Base-by-base conservation (phyloP, 2,113 vertebrate species). In the Lampris megalopsis region DNA sequence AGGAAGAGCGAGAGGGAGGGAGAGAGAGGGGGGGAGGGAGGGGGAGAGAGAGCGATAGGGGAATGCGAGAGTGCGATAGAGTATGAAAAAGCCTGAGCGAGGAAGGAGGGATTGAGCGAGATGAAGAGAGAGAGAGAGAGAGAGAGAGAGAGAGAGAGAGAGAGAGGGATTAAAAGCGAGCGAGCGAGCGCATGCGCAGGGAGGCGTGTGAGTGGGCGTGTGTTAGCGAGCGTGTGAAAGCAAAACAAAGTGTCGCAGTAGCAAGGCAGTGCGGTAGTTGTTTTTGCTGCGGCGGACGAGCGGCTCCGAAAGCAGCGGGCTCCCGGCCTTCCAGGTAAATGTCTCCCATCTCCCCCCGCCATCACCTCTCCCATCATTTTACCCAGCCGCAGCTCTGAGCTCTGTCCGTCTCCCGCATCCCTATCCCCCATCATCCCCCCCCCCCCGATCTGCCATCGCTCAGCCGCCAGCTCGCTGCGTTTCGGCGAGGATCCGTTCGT, bases 241-340 rank as follows among this genome's bases (percentile, higher is more conserved):
- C 92, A 93, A 91, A 93, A 91, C 85, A 93, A 86, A 92, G 87
- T 91, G 92, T 93, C 92, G 91, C 92, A 93, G 92, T 92, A 86
- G 87, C 91, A 73, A 90, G 84, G 86, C 82, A 71, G 90, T 82
- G 84, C 88, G 88, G 92, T 85, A 81, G 85, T 67, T 79, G 87
- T 59, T 68, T 50, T 61, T 54, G 38, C 54, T 10, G 65, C 50
- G 4, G 36, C 35, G 69, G 57, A 61, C 41, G 56, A 70, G 43
- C 60, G 38, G 56, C 8, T 48, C 24, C 24, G 50, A 49, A 37
- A 13, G 40, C 68, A 41, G 78, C 75, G n/a, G 59, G 74, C 79
- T 83, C 63, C 71, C 88, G 68, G 74, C 80, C 80, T 89, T 71
- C 62, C 80, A 92, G 91, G 91, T 92, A 91, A 84, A 81, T 56